These are phyloP conservation scores for Gracilinanus agilis DNA, from an alignment of 2,113 vertebrate species.

Conservation along the genomic window DNA sequence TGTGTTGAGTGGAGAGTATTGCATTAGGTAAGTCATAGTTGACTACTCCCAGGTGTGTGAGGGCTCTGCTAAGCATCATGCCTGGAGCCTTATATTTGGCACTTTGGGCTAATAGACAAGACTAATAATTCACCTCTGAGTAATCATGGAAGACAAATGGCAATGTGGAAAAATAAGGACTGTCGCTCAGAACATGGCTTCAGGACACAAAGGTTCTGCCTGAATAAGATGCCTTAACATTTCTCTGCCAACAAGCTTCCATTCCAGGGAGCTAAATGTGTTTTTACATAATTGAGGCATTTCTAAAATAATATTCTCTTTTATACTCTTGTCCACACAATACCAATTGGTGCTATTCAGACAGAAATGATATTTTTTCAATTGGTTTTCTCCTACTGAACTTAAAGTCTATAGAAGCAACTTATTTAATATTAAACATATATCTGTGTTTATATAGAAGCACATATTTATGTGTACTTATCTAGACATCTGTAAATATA, in stretches of 20 bases:
- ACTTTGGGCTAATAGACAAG: background rate
- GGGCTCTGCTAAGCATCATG: background rate
- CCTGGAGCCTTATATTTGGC: background rate
- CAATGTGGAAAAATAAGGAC: background rate
- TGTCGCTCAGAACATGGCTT: constrained; percentile 1
- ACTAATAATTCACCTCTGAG: background rate
- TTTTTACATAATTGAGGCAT: constrained; percentile 6
- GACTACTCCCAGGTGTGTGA: background rate
- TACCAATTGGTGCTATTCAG: constrained; percentile 21
- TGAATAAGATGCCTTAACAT: background rate
- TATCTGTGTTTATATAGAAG: background rate
- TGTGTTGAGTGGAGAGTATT: background rate
- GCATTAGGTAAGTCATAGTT: background rate
- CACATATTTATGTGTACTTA: background rate
- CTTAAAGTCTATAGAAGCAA: background rate
- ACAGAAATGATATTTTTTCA: constrained; percentile 23
- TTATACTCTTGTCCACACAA: background rate
- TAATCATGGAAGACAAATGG: constrained; percentile 18
- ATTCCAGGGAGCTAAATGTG: constrained; percentile 34
- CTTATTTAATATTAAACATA: background rate
- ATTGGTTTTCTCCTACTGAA: constrained; percentile 28
- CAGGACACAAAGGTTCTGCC: background rate
- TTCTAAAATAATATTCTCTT: constrained; percentile 31
- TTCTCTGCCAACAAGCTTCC: constrained; percentile 30
- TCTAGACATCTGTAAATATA: background rate